Evolutionary conservation across 2,888 invertebrate species (phyloP).

Genomic region (Spilosoma lubricipeda): DNA sequence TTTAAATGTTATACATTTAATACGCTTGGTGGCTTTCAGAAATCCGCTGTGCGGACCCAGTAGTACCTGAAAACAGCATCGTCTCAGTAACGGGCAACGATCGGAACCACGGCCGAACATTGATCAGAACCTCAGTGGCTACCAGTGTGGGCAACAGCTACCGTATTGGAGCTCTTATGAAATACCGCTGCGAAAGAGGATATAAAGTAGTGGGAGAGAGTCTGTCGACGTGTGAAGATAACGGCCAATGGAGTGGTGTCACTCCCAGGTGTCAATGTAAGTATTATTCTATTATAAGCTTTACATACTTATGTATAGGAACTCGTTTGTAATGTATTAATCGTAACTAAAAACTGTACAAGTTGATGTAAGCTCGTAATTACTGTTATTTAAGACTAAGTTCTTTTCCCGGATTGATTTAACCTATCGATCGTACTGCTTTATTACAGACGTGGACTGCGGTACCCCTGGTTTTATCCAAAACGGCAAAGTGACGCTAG

Average conservation of each 20-base stretch:
- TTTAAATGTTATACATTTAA: neutral
- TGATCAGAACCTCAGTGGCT: slow-evolving; percentile 91
- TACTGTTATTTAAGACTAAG: too few species aligned
- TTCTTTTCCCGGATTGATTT: too few species aligned
- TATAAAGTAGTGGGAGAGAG: slow-evolving; percentile 95
- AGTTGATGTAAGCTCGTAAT: too few species aligned
- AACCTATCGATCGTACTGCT: neutral
- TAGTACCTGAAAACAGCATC: slow-evolving; percentile 93
- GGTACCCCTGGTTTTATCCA: slow-evolving; percentile 90
- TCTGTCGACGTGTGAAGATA: slow-evolving; percentile 94
- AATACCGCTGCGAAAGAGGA: slow-evolving; percentile 95
- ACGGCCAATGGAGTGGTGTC: slow-evolving; percentile 93
- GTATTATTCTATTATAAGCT: slow-evolving; percentile 56
- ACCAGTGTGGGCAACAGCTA: slow-evolving; percentile 91
- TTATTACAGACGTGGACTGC: slow-evolving; percentile 92
- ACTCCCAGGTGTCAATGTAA: slow-evolving; percentile 94
- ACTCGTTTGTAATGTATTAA: neutral
- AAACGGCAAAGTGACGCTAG: slow-evolving; percentile 92
- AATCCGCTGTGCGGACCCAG: slow-evolving; percentile 94
- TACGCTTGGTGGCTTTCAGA: slow-evolving; percentile 82
- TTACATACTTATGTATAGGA: neutral
- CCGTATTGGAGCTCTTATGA: slow-evolving; percentile 94
- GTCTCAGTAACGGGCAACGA: slow-evolving; percentile 96
- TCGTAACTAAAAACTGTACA: too few species aligned
- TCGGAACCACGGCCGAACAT: slow-evolving; percentile 93